phyloP scores from a whole-genome alignment of 2,888 invertebrate genomes.

The Dicycla oo region DNA sequence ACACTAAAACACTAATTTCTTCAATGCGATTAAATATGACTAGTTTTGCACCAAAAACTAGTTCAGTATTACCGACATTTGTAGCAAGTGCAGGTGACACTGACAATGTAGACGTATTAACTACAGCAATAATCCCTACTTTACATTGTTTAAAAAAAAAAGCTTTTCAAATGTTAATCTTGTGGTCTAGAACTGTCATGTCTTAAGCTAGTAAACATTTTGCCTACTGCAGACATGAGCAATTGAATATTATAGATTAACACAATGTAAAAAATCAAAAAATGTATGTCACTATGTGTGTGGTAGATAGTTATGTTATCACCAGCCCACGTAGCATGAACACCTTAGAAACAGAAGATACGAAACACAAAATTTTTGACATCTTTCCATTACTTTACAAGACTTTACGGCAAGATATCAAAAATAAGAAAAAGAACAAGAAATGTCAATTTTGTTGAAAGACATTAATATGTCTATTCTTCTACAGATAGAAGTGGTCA shows the following conservation, averaged over 20 bases:
- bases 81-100: constrained; percentile 38
- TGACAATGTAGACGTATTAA: background rate
- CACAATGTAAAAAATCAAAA: background rate
- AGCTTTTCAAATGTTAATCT: constrained; percentile 25
- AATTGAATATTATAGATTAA: background rate
- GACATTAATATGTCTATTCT: too few relatives aligned
- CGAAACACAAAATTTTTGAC: too few relatives aligned
- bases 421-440: too few relatives aligned
- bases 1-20: constrained; percentile 29
- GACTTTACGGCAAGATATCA: too few relatives aligned
- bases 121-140: constrained; percentile 35
- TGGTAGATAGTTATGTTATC: too few relatives aligned
- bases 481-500: too few relatives aligned
- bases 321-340: too few relatives aligned
- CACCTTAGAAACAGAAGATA: too few relatives aligned
- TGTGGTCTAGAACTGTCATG: background rate
- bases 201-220: background rate
- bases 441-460: too few relatives aligned
- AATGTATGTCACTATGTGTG: too few relatives aligned
- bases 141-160: background rate
- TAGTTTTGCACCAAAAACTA: constrained; percentile 12
- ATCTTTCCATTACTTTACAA: too few relatives aligned
- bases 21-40: constrained; percentile 12
- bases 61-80: constrained; percentile 45
- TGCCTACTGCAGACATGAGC: background rate